Evolutionary conservation across 2,113 vertebrate genomes (phyloP), one percentile per base, ranked within the genome.

Genomic region (Elephantulus edwardii): DNA sequence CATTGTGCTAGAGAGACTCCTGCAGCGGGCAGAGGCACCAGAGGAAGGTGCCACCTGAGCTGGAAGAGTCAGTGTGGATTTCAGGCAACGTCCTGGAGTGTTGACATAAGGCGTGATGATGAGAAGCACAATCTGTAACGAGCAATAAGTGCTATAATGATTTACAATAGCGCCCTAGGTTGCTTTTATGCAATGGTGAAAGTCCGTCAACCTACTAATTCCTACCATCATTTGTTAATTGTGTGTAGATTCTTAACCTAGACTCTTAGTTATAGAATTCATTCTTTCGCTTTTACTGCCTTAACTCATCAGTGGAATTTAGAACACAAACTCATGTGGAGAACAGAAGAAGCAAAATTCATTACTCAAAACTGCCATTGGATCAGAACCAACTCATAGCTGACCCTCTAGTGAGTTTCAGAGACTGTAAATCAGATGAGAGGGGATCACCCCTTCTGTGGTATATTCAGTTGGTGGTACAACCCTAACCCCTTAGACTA

Each of bases 61-160:
- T 76, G 8, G 13, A 83, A 72, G 92, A 64, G 79, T 74, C 2
- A 17, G 76, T 76, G 71, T 91, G 91, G 76, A 54, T 90, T 72
- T 83, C 83, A 83, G 72, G 77, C 54, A 90, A 80, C n/a, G 90
- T 40, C 89, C 92, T 75, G 85, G 81, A 56, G 54, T 52, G 79
- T 89, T 94, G 60, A 87, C 42, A 74, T 74, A 79, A 72, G 58
- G 68, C 38, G 68, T 72, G 68, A 71, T 85, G 91, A 93, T 62
- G 75, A 92, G 84, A 82, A 91, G 44, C 62, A 88, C 54, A 70
- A 58, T 83, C 35, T 90, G 46, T 91, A 95, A 93, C 90, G 76
- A 93, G 88, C 90, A 93, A 93, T 88, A 75, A 88, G 48, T 58
- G 90, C 38, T 42, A n/a, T 64, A 94, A 92, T 95, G 94, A 94